phyloP scores from a whole-genome alignment of 2,888 invertebrate genomes.

The Ormyrus labotus region DNA sequence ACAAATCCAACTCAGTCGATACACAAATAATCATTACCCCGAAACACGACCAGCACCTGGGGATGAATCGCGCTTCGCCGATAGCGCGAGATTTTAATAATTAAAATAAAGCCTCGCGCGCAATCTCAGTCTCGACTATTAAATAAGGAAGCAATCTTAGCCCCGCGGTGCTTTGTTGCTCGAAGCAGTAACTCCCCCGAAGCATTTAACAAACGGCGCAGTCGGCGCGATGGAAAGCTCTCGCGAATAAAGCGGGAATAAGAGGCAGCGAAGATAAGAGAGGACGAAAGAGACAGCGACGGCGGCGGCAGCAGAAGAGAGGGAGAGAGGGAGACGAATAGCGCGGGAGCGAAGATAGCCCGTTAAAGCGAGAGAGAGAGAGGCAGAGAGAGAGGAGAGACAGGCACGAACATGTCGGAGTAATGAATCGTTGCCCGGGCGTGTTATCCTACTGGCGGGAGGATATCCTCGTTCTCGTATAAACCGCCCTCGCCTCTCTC shows the following conservation, averaged over 20 bases:
- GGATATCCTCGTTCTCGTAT: constrained; percentile 44
- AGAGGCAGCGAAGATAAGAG: neutral
- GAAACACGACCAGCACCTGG: too few relatives aligned
- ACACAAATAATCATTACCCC: too few relatives aligned
- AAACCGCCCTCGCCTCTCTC: constrained; percentile 42
- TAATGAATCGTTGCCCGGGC: too few relatives aligned
- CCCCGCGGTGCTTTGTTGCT: too few relatives aligned
- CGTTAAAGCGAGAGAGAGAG: neutral
- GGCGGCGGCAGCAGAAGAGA: neutral
- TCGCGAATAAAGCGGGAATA: neutral
- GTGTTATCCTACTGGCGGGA: neutral
- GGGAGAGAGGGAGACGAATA: constrained; percentile 4
- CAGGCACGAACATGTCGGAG: constrained; percentile 64
- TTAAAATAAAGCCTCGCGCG: too few relatives aligned
- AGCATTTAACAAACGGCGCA: neutral
- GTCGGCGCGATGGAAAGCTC: neutral
- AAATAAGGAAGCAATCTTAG: too few relatives aligned
- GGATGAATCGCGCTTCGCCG: too few relatives aligned
- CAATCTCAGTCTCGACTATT: too few relatives aligned
- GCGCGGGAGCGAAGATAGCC: constrained; percentile 24
- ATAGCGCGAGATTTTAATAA: too few relatives aligned
- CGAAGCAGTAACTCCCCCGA: too few relatives aligned
- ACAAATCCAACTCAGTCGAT: too few relatives aligned
- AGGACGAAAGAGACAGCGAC: neutral
- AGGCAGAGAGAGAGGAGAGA: constrained; percentile 55